Base-by-base conservation (phyloP, 1,140 invertebrate genomes). In the Mycetomoellerius zeteki region DNA sequence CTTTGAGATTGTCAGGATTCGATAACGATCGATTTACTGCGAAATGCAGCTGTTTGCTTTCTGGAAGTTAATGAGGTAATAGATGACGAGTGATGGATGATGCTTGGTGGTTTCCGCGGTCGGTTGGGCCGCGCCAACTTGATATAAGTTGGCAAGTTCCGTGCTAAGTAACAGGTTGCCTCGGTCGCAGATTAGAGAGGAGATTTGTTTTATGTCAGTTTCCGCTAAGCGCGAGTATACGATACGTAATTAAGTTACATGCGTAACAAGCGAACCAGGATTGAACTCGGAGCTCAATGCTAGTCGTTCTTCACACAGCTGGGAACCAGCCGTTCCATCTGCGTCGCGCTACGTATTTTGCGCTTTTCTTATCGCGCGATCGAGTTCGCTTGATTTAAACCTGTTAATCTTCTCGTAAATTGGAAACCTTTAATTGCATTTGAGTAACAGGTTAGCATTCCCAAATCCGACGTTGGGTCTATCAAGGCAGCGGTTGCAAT, bases 151-250 rank as follows among this genome's bases (percentile, higher is more conserved):
- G 64, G 62, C 30, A 67, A 82, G 80, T 47, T 73, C 14, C 19
- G 19, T 14, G 69, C 37, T 27, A 84, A 84, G 80, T 84, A 84
- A 84, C 80, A 84, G 80, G 80, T 84, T 84, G 80, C 69, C 54
- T 27, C 77, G 67, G 21, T 47, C 56, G 67, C 24, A 58, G 54
- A 82, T 82, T 73, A 72, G 80, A 84, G n/a, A 43, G 69, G 54
- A 82, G 65, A 58, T 82, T 82, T 82, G 80, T 82, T 73, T 30
- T 54, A 54, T 14, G 64, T 81, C 77, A 54, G 65, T 69, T 50
- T 71, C n/a, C 2, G 16, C 14, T 37, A n/a, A 12, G 27, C 47
- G 30, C 67, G 52, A 30, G 69, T 73, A 60, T 21, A 60, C 69
- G 80, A 75, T 84, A 69, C 69, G 69, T 75, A 75, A 84, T 84